Evolutionary conservation across 2,797 vertebrate genomes (phyloP).

Genomic region (Poecilia wingei): DNA sequence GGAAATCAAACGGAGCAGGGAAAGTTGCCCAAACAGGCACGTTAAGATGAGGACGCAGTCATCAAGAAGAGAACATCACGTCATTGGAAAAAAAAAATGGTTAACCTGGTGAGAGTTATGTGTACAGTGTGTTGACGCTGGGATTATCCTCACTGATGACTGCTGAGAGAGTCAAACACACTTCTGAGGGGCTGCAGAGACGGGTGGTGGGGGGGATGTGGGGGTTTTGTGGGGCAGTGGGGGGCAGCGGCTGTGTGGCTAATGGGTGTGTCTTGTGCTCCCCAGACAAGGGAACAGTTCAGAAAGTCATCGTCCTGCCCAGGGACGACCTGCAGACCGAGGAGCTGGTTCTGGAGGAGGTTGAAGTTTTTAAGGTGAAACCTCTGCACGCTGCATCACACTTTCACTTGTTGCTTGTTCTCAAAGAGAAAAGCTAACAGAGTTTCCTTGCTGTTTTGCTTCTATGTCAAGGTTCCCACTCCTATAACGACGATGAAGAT

Average conservation of each 20-base stretch:
- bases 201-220: slow-evolving; percentile 8
- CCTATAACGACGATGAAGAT: slow-evolving; percentile 97
- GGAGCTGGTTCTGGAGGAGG: slow-evolving; percentile 96
- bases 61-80: slow-evolving; percentile 19
- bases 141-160: slow-evolving; percentile 56
- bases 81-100: slow-evolving; percentile 30
- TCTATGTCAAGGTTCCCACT: slow-evolving; percentile 86
- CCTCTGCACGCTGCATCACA: background rate
- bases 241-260: slow-evolving; percentile 45
- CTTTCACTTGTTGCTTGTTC: slow-evolving; percentile 2
- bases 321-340: slow-evolving; percentile 95
- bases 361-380: slow-evolving; percentile 95
- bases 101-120: slow-evolving; percentile 30
- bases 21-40: slow-evolving; percentile 42
- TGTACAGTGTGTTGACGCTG: slow-evolving; percentile 37
- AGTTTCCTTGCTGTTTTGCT: slow-evolving; percentile 28
- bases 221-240: slow-evolving; percentile 1
- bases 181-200: slow-evolving; percentile 36
- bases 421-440: background rate
- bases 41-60: slow-evolving; percentile 22
- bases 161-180: slow-evolving; percentile 52
- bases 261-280: slow-evolving; percentile 54
- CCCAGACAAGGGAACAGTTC: slow-evolving; percentile 94
- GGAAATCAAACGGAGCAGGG: slow-evolving; percentile 42
- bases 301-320: slow-evolving; percentile 97